Conservation (phyloP, 2,888 invertebrate species). For the Magallana nippona region DNA sequence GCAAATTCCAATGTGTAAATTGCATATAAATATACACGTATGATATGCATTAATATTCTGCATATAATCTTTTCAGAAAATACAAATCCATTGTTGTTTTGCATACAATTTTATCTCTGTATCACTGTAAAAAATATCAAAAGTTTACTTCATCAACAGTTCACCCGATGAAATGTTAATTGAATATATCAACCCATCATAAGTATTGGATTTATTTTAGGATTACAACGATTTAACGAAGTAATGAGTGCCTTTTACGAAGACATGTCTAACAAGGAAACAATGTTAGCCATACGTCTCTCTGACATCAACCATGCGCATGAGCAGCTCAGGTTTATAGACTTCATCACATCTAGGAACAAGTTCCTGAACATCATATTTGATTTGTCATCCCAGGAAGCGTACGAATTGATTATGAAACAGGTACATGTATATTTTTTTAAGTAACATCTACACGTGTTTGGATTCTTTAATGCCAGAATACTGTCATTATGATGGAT, state of each 20-base stretch:
- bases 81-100: too few species aligned
- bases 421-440: constrained; percentile 64
- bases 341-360: constrained; percentile 58
- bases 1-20: too few species aligned
- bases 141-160: too few species aligned
- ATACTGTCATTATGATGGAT: too few species aligned
- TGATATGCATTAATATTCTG: too few species aligned
- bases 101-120: too few species aligned
- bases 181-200: too few species aligned
- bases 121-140: too few species aligned
- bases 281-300: constrained; percentile 58
- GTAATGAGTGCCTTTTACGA: constrained; percentile 41
- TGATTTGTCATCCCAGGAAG: constrained; percentile 70
- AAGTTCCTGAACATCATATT: constrained; percentile 66
- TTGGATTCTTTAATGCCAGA: background rate
- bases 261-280: constrained; percentile 45
- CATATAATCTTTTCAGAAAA: too few species aligned
- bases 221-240: constrained; percentile 48
- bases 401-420: constrained; percentile 66
- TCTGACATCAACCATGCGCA: constrained; percentile 67
- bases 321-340: constrained; percentile 69
- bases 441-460: background rate
- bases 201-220: background rate
- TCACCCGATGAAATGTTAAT: too few species aligned
- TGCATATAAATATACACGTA: too few species aligned